Evolutionary conservation across 2,113 vertebrate genomes (phyloP).

Genomic region (Corythoichthys haematopterus): DNA sequence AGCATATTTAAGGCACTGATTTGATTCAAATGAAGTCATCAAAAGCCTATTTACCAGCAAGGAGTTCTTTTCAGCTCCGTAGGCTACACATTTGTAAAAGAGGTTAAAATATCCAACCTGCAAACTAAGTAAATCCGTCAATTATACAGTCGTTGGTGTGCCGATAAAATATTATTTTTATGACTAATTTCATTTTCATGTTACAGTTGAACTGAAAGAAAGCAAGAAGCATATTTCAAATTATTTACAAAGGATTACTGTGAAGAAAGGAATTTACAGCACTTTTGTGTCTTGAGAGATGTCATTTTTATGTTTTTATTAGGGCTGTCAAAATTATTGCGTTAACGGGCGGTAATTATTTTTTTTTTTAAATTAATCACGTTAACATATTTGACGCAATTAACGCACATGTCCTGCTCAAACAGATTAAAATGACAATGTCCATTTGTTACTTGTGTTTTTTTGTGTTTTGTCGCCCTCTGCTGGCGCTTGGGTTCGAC

Average conservation of each 20-base stretch:
- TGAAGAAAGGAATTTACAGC: not conserved
- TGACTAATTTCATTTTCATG: not conserved
- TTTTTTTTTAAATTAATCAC: too few relatives aligned
- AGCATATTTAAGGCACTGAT: slow-evolving; percentile 40
- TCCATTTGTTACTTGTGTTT: too few relatives aligned
- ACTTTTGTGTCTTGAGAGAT: too few relatives aligned
- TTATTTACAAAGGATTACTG: not conserved
- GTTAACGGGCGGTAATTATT: too few relatives aligned
- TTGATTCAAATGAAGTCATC: slow-evolving; percentile 26
- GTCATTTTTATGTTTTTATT: too few relatives aligned
- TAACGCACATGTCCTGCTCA: too few relatives aligned
- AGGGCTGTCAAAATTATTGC: too few relatives aligned
- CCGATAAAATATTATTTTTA: not conserved
- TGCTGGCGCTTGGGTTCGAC: too few relatives aligned
- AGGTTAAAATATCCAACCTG: not conserved
- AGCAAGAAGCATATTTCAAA: not conserved
- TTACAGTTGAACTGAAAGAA: not conserved
- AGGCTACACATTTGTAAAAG: not conserved
- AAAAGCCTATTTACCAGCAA: not conserved
- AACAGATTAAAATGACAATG: too few relatives aligned
- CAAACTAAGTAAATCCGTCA: not conserved
- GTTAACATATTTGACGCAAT: too few relatives aligned
- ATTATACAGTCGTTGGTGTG: not conserved
- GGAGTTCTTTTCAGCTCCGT: not conserved
- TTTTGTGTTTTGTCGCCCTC: too few relatives aligned